Percentiles rank a stretch among this genome's conserved stretches.
Conservation (phyloP, 2,888 invertebrate species). For the Neocrepidodera transversa region DNA sequence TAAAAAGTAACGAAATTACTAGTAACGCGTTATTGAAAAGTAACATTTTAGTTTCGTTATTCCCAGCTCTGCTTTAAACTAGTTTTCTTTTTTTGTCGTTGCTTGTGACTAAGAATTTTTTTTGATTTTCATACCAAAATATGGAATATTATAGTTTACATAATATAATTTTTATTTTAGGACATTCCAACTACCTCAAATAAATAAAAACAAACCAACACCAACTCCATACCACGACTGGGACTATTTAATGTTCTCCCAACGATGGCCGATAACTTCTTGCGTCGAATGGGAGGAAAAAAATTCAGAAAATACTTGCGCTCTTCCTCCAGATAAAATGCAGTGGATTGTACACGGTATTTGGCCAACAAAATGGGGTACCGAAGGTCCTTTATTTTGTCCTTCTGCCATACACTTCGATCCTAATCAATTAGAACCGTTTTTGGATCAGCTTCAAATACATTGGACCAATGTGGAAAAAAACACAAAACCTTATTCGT, state of each 20-base stretch:
- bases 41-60: no score
- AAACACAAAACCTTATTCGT: conserved; percentile 61
- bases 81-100: no score
- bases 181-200: no score
- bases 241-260: conserved; percentile 81
- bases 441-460: conserved; percentile 56
- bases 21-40: no score
- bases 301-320: conserved; percentile 67
- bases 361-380: conserved; percentile 77
- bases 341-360: conserved; percentile 84
- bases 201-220: no score
- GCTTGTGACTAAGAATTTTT: no score
- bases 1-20: no score
- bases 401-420: conserved; percentile 74
- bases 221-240: conserved; percentile 59
- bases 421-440: conserved; percentile 65
- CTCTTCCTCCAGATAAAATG: conserved; percentile 66
- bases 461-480: conserved; percentile 79
- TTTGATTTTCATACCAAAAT: no score
- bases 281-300: conserved; percentile 75
- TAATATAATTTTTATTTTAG: no score
- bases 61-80: no score
- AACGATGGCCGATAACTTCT: conserved; percentile 79
- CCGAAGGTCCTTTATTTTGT: conserved; percentile 74
- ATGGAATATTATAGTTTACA: no score